phyloP scores from a whole-genome alignment of 2,113 vertebrate species.

The Pseudopipra pipra region DNA sequence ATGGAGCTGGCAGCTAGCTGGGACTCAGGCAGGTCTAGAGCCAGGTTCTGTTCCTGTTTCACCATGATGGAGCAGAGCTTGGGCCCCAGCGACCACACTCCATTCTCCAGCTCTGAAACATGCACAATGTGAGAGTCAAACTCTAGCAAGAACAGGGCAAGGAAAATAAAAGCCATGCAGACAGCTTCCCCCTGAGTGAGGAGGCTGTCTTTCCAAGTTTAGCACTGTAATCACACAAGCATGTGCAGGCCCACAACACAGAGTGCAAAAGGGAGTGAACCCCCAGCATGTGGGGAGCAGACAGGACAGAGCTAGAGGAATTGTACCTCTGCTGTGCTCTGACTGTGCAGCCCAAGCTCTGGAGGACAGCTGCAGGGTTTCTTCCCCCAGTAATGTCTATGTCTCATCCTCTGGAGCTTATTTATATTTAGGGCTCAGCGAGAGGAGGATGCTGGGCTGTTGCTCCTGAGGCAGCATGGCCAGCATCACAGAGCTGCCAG shows the following conservation, averaged over 20 bases:
- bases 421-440: not conserved
- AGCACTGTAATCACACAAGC: slow-evolving; percentile 30
- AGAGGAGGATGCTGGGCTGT: not conserved
- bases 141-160: slow-evolving; percentile 14
- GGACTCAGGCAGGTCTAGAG: slow-evolving; percentile 75
- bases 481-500: not conserved
- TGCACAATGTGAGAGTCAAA: slow-evolving; percentile 41
- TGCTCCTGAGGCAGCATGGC: not conserved
- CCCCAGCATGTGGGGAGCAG: not conserved
- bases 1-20: slow-evolving; percentile 72
- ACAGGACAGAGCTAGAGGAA: not conserved
- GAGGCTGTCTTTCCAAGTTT: slow-evolving; percentile 15
- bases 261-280: not conserved
- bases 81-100: slow-evolving; percentile 91
- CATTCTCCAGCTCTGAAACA: slow-evolving; percentile 81
- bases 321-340: not conserved
- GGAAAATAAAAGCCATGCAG: not conserved
- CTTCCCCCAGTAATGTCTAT: not conserved
- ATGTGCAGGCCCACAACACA: slow-evolving; percentile 10
- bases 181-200: not conserved
- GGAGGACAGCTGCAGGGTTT: not conserved
- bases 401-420: not conserved
- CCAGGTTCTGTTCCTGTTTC: slow-evolving; percentile 89
- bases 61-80: slow-evolving; percentile 94
- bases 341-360: not conserved